These are phyloP conservation scores for Apis dorsata DNA, from an alignment of 1,140 invertebrate genomes.

Conservation along the genomic window DNA sequence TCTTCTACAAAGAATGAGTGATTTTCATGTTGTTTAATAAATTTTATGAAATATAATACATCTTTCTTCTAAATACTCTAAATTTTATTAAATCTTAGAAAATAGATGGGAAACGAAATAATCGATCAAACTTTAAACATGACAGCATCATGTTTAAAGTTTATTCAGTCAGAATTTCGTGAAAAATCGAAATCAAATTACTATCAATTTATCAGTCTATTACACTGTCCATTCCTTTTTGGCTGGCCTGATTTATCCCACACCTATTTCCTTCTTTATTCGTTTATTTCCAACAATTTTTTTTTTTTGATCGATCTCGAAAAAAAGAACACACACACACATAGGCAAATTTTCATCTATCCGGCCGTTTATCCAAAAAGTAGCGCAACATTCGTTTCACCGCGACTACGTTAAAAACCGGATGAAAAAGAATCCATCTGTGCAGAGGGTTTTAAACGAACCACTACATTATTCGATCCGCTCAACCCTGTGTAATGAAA, in stretches of 20 bases:
- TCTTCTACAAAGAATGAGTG: no score
- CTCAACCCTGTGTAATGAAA: not conserved
- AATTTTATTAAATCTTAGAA: no score
- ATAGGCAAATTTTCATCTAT: slow-evolving; percentile 11
- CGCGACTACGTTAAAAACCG: not conserved
- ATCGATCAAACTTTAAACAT: not conserved
- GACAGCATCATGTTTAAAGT: no score
- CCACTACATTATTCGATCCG: not conserved
- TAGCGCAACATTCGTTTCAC: no score
- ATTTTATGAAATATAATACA: no score
- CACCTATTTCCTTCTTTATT: no score
- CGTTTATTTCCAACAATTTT: no score
- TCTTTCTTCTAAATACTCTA: no score
- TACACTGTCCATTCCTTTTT: not conserved
- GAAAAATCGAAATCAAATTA: not conserved
- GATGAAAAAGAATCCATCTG: not conserved
- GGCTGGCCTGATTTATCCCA: not conserved
- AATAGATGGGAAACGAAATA: not conserved
- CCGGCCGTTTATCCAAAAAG: not conserved
- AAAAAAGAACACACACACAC: not conserved
- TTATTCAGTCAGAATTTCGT: not conserved
- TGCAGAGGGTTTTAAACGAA: not conserved
- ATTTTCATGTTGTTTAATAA: no score
- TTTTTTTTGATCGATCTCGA: no score
- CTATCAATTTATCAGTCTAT: not conserved